phyloP scores from a whole-genome alignment of 2,797 vertebrate species.

The Masticophis lateralis region DNA sequence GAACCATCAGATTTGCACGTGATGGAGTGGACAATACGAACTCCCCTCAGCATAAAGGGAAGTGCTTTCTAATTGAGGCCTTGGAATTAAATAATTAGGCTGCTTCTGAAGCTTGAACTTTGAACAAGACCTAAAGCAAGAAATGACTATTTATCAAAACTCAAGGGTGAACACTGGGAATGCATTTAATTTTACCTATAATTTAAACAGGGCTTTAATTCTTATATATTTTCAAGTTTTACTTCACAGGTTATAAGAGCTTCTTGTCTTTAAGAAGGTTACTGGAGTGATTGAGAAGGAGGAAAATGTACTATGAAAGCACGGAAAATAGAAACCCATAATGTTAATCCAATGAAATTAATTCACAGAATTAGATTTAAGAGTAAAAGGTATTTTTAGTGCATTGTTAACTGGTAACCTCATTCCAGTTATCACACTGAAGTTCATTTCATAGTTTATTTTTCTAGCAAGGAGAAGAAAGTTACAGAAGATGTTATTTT shows the following conservation, averaged over 20 bases:
- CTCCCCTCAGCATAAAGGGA: not conserved
- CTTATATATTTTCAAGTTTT: constrained; percentile 10
- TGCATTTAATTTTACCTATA: constrained; percentile 23
- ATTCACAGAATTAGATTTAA: constrained; percentile 39
- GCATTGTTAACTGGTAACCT: constrained; percentile 12
- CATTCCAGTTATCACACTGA: constrained; percentile 15
- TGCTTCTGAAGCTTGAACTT: not conserved
- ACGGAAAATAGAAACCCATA: not conserved
- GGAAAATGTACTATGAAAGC: not conserved
- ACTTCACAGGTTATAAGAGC: not conserved
- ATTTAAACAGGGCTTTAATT: not conserved
- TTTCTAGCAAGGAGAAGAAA: constrained; percentile 18
- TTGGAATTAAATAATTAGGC: not conserved
- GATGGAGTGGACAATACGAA: not conserved
- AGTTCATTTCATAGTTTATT: constrained; percentile 7
- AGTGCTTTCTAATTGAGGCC: not conserved
- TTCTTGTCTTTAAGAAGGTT: not conserved
- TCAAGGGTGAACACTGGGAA: constrained; percentile 11
- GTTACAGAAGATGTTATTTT: not conserved
- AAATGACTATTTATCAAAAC: not conserved
- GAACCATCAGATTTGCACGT: not conserved
- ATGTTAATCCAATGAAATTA: not conserved
- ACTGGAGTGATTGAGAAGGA: not conserved
- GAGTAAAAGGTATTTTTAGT: not conserved
- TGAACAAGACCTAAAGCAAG: not conserved